phyloP scores from a whole-genome alignment of 2,797 vertebrate genomes.

The Coranthus polyacanthus region DNA sequence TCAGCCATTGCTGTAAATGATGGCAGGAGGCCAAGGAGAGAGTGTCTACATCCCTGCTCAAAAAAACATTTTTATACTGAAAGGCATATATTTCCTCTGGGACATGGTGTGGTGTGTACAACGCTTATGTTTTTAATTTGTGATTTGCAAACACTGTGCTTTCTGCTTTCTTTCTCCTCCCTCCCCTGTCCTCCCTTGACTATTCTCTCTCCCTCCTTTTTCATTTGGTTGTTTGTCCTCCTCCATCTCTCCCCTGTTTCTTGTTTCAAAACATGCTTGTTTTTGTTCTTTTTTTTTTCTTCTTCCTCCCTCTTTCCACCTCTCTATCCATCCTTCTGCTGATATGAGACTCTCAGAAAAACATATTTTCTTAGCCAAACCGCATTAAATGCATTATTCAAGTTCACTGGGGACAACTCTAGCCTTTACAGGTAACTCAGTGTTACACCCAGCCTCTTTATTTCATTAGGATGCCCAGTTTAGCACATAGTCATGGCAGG shows the following conservation, averaged over 20 bases:
- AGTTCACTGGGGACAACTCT: constrained; percentile 70
- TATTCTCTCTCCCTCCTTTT: constrained; percentile 40
- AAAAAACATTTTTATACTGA: constrained; percentile 61
- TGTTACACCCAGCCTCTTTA: constrained; percentile 71
- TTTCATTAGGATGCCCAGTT: constrained; percentile 78
- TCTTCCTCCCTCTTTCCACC: constrained; percentile 25
- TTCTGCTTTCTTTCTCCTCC: constrained; percentile 48
- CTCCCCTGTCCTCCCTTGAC: constrained; percentile 43
- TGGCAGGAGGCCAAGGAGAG: constrained; percentile 31
- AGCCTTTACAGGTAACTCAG: constrained; percentile 71
- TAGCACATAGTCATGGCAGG: constrained; percentile 64
- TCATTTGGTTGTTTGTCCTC: constrained; percentile 48
- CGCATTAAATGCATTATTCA: constrained; percentile 81
- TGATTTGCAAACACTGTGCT: constrained; percentile 78
- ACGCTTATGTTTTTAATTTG: constrained; percentile 76
- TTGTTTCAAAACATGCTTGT: constrained; percentile 46
- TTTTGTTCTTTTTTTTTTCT: constrained; percentile 34
- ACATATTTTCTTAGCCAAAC: constrained; percentile 75
- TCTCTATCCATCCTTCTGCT: constrained; percentile 41
- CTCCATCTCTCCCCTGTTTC: constrained; percentile 30
- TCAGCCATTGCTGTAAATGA: constrained; percentile 28
- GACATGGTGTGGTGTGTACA: constrained; percentile 58
- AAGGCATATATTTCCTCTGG: constrained; percentile 60
- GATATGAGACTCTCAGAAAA: constrained; percentile 67
- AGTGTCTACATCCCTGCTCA: constrained; percentile 41